These are phyloP conservation scores for Corythaixoides concolor DNA, from an alignment of 2,113 vertebrate species.

Conservation along the genomic window DNA sequence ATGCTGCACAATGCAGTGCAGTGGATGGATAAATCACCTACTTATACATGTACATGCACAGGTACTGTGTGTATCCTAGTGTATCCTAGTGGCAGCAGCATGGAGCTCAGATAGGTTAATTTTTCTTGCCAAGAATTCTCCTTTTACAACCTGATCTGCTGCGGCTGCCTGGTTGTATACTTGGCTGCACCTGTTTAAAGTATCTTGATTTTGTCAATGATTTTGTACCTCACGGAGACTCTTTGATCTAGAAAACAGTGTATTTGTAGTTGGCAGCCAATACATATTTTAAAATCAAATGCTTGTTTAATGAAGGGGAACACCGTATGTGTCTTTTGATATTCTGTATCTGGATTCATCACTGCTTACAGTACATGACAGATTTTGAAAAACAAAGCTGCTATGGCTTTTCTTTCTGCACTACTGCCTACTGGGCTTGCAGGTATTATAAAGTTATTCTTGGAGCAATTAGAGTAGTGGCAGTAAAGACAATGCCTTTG, in stretches of 20 bases:
- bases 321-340: constrained; percentile 28
- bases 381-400: constrained; percentile 27
- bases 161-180: background rate
- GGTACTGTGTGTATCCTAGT: background rate
- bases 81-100: background rate
- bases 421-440: background rate
- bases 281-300: constrained; percentile 40
- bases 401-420: background rate
- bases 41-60: background rate
- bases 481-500: background rate
- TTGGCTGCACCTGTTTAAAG: background rate
- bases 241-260: constrained; percentile 43
- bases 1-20: background rate
- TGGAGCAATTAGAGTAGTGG: background rate
- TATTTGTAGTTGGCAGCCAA: constrained; percentile 40
- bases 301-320: constrained; percentile 27
- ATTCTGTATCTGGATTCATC: constrained; percentile 23
- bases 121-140: background rate
- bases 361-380: constrained; percentile 25
- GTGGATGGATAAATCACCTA: background rate
- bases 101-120: background rate
- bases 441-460: background rate
- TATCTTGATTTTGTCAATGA: background rate
- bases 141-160: background rate
- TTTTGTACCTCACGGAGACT: background rate